Conservation (phyloP, 2,113 vertebrate species). For the Heptranchias perlo region DNA sequence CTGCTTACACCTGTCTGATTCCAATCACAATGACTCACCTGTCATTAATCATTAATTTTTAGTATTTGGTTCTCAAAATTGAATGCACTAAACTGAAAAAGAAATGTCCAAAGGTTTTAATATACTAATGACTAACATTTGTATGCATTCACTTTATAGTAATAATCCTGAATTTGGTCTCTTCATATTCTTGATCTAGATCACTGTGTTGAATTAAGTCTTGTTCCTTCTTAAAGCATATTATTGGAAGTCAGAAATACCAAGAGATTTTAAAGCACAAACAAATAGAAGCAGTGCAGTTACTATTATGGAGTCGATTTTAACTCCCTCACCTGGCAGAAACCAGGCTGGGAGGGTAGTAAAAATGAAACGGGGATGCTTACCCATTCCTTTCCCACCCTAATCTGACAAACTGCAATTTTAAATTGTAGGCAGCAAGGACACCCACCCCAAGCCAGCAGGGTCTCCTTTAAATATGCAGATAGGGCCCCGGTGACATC, state of each 20-base stretch:
- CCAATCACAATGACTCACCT: not conserved
- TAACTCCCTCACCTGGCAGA: not conserved
- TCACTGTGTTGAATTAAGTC: conserved; percentile 51
- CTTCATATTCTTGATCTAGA: conserved; percentile 45
- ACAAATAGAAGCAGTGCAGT: not conserved
- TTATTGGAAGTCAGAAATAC: not conserved
- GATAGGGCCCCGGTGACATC: too few relatives aligned
- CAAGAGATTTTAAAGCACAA: not conserved
- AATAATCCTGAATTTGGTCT: conserved; percentile 48
- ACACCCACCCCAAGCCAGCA: too few relatives aligned
- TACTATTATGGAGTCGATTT: not conserved
- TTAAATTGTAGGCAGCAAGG: too few relatives aligned
- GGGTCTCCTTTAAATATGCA: too few relatives aligned
- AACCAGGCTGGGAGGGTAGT: too few relatives aligned
- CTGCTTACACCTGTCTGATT: not conserved
- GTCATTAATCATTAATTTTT: not conserved
- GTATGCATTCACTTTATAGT: not conserved
- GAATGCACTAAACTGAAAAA: not conserved
- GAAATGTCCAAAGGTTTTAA: not conserved
- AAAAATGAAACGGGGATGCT: conserved; percentile 42
- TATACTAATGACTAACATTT: too few relatives aligned
- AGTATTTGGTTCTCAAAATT: not conserved
- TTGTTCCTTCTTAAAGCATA: conserved; percentile 48
- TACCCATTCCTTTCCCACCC: too few relatives aligned
- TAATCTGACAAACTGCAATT: too few relatives aligned